Percentiles rank a stretch among this genome's conserved stretches.
Conservation (phyloP, 2,888 invertebrate genomes). For the Lasioglossum calceatum region DNA sequence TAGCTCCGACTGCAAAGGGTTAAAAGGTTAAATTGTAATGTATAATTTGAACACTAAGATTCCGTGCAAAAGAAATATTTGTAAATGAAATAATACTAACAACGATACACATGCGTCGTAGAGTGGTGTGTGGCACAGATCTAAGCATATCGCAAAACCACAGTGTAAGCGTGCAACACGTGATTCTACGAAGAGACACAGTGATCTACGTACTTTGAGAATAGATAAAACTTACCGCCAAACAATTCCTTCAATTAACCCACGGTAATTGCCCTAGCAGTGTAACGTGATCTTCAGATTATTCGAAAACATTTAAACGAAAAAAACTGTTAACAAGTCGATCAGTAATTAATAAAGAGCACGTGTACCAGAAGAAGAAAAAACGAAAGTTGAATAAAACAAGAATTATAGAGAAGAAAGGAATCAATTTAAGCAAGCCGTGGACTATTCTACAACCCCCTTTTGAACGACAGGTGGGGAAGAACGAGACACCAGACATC, state of each 20-base stretch:
- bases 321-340: not conserved
- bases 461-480: conserved; percentile 19
- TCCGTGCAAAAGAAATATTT: not conserved
- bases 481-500: conserved; percentile 30
- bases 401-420: not conserved
- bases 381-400: not conserved
- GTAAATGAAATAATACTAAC: not conserved
- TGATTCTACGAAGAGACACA: not conserved
- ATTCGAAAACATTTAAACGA: conserved; percentile 4
- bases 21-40: not conserved
- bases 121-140: not conserved
- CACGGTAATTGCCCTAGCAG: conserved; percentile 25
- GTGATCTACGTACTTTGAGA: conserved; percentile 18
- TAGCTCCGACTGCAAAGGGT: too few species aligned
- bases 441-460: conserved; percentile 9
- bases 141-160: conserved; percentile 8
- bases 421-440: conserved; percentile 8
- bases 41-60: not conserved
- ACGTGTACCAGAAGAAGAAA: not conserved
- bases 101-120: not conserved
- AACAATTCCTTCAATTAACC: conserved; percentile 25
- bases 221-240: conserved; percentile 43
- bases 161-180: conserved; percentile 30
- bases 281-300: conserved; percentile 24
- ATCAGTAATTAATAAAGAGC: not conserved